phyloP scores from a whole-genome alignment of 2,797 vertebrate species.

The Alauda arvensis region DNA sequence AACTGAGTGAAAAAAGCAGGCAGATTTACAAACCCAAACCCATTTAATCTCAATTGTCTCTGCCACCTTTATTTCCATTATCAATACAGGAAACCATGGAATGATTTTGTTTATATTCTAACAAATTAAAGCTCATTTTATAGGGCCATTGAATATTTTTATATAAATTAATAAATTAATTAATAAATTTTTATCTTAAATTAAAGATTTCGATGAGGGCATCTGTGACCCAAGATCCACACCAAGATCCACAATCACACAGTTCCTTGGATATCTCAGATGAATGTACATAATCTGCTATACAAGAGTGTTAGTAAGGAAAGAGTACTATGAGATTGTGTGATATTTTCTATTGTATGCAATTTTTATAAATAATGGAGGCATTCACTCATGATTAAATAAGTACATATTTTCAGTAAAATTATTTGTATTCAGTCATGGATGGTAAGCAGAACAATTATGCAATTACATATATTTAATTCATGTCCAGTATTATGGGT shows the following conservation, averaged over 20 bases:
- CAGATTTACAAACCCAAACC: background rate
- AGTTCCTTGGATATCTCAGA: background rate
- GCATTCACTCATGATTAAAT: background rate
- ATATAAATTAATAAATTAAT: too few relatives aligned
- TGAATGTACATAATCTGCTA: background rate
- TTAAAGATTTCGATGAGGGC: background rate
- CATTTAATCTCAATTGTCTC: background rate
- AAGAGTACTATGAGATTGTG: background rate
- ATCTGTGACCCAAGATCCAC: background rate
- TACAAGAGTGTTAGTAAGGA: background rate
- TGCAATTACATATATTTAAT: background rate
- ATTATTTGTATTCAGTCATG: background rate
- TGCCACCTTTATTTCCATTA: background rate
- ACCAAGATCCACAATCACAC: background rate
- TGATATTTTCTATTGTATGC: background rate
- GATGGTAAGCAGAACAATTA: background rate
- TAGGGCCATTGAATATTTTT: background rate
- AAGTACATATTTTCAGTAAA: background rate
- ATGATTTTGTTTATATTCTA: background rate
- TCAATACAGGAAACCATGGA: background rate
- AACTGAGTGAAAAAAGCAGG: background rate
- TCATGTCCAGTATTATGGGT: background rate
- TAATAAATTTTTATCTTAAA: background rate
- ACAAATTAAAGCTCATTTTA: background rate
- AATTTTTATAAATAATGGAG: background rate